These are phyloP conservation scores for Scaptomyza graminum DNA, from an alignment of 1,140 invertebrate species.

Conservation along the genomic window DNA sequence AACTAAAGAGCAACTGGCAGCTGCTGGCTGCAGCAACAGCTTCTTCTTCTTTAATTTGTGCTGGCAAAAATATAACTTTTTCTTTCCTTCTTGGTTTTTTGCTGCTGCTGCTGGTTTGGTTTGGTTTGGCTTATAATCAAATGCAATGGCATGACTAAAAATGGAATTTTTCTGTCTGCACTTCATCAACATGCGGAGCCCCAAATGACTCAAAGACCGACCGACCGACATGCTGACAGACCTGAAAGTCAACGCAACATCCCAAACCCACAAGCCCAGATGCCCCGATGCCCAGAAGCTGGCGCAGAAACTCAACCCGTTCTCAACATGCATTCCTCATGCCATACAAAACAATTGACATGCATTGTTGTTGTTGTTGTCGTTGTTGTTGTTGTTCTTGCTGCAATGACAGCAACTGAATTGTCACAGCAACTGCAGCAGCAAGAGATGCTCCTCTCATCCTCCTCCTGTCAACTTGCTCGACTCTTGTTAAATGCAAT, in stretches of 20 bases:
- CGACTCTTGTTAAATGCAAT: conserved; percentile 47
- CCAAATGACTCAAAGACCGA: conserved; percentile 41
- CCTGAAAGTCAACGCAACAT: conserved; percentile 54
- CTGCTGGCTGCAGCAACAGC: conserved; percentile 1
- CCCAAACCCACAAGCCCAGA: conserved; percentile 2
- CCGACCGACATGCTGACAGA: conserved; percentile 19
- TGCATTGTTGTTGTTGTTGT: conserved; percentile 61
- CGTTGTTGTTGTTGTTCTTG: conserved; percentile 27
- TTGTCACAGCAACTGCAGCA: conserved; percentile 53
- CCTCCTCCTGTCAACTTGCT: conserved; percentile 27
- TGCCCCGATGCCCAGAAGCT: conserved; percentile 1
- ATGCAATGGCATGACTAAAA: conserved; percentile 81
- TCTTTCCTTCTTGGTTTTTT: conserved; percentile 3
- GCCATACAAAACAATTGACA: conserved; percentile 82
- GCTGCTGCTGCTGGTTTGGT: neutral
- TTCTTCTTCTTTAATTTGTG: conserved; percentile 16
- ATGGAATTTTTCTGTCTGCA: conserved; percentile 78
- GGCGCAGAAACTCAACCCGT: conserved; percentile 47
- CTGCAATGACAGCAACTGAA: conserved; percentile 58
- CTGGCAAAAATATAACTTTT: conserved; percentile 24
- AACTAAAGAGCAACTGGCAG: conserved; percentile 1
- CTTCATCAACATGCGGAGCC: conserved; percentile 65
- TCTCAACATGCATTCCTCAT: conserved; percentile 78
- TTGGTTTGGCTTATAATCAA: conserved; percentile 65
- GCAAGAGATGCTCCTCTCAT: neutral